phyloP scores from a whole-genome alignment of 2,113 vertebrate genomes.

The Siniperca knerii region DNA sequence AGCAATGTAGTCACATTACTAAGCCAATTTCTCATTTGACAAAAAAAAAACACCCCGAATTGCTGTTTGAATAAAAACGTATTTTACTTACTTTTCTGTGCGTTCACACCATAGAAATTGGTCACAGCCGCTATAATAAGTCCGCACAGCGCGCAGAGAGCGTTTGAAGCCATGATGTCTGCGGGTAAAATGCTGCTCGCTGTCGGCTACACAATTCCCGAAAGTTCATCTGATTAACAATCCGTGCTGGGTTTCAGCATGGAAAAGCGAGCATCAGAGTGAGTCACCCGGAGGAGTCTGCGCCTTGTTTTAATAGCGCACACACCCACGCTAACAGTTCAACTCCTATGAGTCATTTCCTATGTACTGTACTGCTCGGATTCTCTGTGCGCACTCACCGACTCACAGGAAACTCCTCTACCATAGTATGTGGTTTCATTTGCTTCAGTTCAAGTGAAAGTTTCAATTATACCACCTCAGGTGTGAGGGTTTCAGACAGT shows the following conservation, averaged over 20 bases:
- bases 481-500: slow-evolving; percentile 10
- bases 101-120: slow-evolving; percentile 68
- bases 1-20: not conserved
- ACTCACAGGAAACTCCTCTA: slow-evolving; percentile 77
- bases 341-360: slow-evolving; percentile 87
- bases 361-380: slow-evolving; percentile 78
- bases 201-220: slow-evolving; percentile 67
- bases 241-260: slow-evolving; percentile 75
- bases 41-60: not conserved
- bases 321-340: slow-evolving; percentile 85
- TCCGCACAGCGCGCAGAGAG: slow-evolving; percentile 73
- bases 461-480: slow-evolving; percentile 28
- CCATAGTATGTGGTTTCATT: slow-evolving; percentile 36
- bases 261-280: slow-evolving; percentile 84
- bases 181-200: slow-evolving; percentile 58
- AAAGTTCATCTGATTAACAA: slow-evolving; percentile 78
- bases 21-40: not conserved
- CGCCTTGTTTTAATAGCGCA: slow-evolving; percentile 85
- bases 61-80: not conserved
- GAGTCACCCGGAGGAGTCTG: slow-evolving; percentile 83
- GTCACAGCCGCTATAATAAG: slow-evolving; percentile 73
- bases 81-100: slow-evolving; percentile 81
- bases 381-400: slow-evolving; percentile 65
- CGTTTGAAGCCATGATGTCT: slow-evolving; percentile 74
- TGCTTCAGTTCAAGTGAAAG: slow-evolving; percentile 37